Base-by-base conservation (phyloP, 92 coral and sea anemone genomes). In the Ricordea florida region DNA sequence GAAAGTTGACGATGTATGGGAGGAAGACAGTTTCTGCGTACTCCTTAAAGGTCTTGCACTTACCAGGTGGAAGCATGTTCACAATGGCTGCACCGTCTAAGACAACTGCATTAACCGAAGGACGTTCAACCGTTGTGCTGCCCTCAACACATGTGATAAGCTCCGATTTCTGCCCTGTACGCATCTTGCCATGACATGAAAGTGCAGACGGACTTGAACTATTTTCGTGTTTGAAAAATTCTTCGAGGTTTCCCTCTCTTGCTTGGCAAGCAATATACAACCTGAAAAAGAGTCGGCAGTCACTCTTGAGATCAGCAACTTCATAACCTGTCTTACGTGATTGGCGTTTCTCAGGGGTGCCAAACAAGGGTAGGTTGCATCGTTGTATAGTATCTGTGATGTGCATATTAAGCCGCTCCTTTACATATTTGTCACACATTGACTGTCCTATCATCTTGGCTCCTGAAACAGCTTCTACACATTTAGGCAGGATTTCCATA, bases 251-350 rank as follows among this genome's bases (percentile, higher is more conserved):
- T 22, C 80, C 74, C 14, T 61, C 72, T 35, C 82, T 62, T 53
- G 75, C 67, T 78, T 78, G 85, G 43, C 65, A 77, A 27, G 84
- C 63, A 37, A 80, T 72, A 38, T 70, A 80, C 34, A 80, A 56
- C 25, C 85, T 57, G 26, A 74, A 44, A 22, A 70, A 72, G 6
- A 50, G 72, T 32, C 60, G 33, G 62, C 85, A 56, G 53, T 57
- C 71, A 59, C 47, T 79, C 51, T 71, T 80, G 13, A 70, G 71
- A 24, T 60, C 68, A n/a, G 69, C 56, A 22, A 80, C 35, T 47
- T 70, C 55, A 38, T 57, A 45, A 22, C 42, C 7, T 18, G 59
- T 13, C 52, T 57, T 59, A 34, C 62, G 44, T 58, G 78, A 18
- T 62, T 34, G 0, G 25, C 27, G 74, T 31, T 52, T 75, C 47